Base-by-base conservation (phyloP, 2,888 invertebrate genomes). In the Drosophila histrio region DNA sequence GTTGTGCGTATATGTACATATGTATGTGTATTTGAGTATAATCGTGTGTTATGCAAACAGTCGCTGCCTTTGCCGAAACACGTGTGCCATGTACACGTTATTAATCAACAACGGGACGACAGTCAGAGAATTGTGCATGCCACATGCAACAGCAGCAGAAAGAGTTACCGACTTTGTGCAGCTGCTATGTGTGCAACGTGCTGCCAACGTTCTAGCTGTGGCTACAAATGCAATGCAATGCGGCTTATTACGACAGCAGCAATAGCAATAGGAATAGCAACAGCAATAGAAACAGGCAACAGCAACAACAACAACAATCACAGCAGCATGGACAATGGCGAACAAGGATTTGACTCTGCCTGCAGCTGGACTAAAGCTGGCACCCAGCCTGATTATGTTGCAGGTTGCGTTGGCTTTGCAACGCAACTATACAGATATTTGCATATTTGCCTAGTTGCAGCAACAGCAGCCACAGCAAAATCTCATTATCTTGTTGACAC, bases 401-500 rank as follows among this genome's bases (percentile, higher is more conserved):
- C 77, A 71, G 54, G 32, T 58, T 76, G 73, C 50, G 32, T 58
- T 76, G 73, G 44, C 73, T 71, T 71, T 52, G 43, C 30, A 7
- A 13, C 21, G 19, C 36, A 41, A 58, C 72, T 50, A 38, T 64
- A 68, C 64, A 43, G 57, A 63, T 64, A 77, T 74, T 74, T 72
- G 77, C 78, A 77, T 77, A 74, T 74, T 65, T 73, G 57, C 60
- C 17, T 34, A 60, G 46, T 47, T 65, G 34, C 56, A 62, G 53
- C 41, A 43, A 9, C 13, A 36, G 8, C 46, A 26, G 19, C 41
- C 41, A 32, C 41, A 47, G 38, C 38, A 47, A 60, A 83, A 83
- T 76, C 85, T 85, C 73, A 85, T 87, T 83, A 82, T 78, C 75
- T 62, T 78, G 82, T 81, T 76, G 85, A 84, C 75, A 84, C 64